Conservation (phyloP, 2,113 vertebrate genomes). For the Camarhynchus parvulus region DNA sequence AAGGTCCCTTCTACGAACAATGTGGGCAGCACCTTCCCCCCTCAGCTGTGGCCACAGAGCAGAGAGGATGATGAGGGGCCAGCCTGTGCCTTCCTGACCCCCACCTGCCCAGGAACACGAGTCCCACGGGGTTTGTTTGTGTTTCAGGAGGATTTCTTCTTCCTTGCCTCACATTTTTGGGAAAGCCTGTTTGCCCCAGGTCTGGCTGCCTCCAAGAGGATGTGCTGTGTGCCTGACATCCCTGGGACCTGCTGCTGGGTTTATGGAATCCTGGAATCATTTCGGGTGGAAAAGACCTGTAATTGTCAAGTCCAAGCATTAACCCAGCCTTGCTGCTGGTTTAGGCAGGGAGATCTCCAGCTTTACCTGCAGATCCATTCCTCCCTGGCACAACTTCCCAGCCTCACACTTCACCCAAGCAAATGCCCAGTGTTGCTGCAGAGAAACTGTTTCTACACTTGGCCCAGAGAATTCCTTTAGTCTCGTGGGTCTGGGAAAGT, state of each 20-base stretch:
- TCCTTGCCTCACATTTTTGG: neutral
- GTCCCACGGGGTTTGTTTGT: rapidly evolving
- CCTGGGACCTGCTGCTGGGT: neutral
- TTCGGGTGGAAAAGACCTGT: neutral
- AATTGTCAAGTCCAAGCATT: neutral
- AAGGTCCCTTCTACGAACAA: neutral
- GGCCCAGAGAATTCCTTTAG: neutral
- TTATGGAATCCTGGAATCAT: neutral
- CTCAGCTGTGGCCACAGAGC: neutral
- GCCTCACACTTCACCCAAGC: rapidly evolving
- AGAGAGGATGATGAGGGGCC: neutral
- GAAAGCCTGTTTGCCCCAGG: neutral
- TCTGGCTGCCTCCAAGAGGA: neutral
- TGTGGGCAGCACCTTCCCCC: neutral
- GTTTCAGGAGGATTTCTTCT: neutral
- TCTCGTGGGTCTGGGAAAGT: rapidly evolving
- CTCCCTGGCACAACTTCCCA: neutral
- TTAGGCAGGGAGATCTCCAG: neutral
- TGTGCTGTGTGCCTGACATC: too few relatives aligned
- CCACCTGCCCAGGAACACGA: rapidly evolving
- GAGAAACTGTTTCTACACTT: neutral
- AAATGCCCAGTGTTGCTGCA: neutral
- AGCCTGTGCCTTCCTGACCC: neutral
- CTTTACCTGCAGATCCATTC: neutral
- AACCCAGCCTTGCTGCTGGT: neutral